Evolutionary conservation across 2,888 invertebrate genomes (phyloP).

Genomic region (Hydraecia micacea): DNA sequence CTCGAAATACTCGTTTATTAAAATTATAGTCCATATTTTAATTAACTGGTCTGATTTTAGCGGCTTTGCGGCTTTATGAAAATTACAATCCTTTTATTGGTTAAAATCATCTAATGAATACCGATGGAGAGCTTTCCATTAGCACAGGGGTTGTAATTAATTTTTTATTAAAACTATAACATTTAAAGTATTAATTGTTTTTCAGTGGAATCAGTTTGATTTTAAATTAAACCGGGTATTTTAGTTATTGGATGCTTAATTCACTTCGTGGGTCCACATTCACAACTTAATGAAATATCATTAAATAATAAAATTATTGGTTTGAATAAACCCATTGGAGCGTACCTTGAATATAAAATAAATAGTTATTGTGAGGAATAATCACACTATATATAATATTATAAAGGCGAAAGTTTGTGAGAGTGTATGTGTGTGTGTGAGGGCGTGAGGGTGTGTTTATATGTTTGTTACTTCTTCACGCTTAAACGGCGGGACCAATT

Average conservation of each 20-base stretch:
- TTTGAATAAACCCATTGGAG: not conserved
- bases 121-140: not conserved
- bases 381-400: too few species aligned
- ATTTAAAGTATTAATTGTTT: not conserved
- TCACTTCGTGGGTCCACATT: too few species aligned
- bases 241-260: not conserved
- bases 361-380: too few species aligned
- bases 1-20: not conserved
- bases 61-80: too few species aligned
- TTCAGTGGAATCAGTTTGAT: not conserved
- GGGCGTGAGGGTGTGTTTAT: too few species aligned
- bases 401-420: too few species aligned
- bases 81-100: not conserved
- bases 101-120: not conserved
- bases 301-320: not conserved
- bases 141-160: not conserved
- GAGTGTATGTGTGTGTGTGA: too few species aligned
- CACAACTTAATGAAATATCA: not conserved
- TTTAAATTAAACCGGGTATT: too few species aligned
- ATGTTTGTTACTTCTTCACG: too few species aligned
- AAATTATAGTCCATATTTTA: not conserved
- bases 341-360: not conserved
- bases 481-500: too few species aligned
- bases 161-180: not conserved
- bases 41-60: not conserved